These are phyloP conservation scores for Athalia rosae DNA, from an alignment of 2,888 invertebrate species.

Conservation along the genomic window DNA sequence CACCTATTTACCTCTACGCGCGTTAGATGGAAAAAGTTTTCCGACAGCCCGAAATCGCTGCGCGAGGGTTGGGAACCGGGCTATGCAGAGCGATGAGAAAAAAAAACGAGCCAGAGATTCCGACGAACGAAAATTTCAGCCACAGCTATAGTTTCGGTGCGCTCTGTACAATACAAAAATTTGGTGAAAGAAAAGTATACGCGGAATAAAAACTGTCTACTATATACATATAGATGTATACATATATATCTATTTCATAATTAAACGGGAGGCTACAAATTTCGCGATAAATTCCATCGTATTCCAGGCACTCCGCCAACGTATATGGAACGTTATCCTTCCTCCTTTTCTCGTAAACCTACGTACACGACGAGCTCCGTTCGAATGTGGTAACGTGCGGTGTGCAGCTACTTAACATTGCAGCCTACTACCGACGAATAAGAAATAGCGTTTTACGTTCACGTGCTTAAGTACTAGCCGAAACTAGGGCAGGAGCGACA, in stretches of 20 bases:
- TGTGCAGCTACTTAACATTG: too few relatives aligned
- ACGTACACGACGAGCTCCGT: not conserved
- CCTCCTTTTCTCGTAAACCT: not conserved
- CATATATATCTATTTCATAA: constrained; percentile 9
- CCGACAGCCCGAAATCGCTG: constrained; percentile 6
- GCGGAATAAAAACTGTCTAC: not conserved
- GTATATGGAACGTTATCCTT: not conserved
- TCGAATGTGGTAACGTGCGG: too few relatives aligned
- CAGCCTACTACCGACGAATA: too few relatives aligned
- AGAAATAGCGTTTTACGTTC: too few relatives aligned
- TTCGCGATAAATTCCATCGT: not conserved
- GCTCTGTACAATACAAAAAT: not conserved
- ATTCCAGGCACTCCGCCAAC: not conserved
- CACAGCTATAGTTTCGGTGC: not conserved
- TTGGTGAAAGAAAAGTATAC: not conserved
- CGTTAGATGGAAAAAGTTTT: constrained; percentile 32
- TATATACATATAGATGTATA: not conserved
- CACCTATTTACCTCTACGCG: not conserved
- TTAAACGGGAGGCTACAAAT: constrained; percentile 1
- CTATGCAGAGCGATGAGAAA: not conserved
- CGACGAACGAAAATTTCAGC: not conserved
- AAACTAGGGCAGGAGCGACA: too few relatives aligned
- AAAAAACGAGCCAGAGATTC: not conserved
- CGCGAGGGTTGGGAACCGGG: not conserved
- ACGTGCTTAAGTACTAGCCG: too few relatives aligned